Base-by-base conservation (phyloP, 2,888 invertebrate genomes). In the Orthosia gothica region DNA sequence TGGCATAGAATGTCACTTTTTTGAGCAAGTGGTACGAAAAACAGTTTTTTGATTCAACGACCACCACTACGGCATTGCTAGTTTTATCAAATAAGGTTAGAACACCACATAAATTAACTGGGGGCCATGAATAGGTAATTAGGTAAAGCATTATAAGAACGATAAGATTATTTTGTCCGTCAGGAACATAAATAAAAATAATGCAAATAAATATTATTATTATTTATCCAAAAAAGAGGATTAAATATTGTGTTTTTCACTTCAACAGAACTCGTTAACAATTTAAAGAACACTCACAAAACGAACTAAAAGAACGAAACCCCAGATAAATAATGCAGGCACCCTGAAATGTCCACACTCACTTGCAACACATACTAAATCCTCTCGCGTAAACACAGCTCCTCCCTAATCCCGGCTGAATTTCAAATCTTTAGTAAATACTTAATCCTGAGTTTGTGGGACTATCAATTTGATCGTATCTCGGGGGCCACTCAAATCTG, bases 211-310 rank as follows among this genome's bases (percentile, higher is more conserved):
- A 32, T 32, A 7, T 0, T 7, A 32, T 32, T 5, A 32, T 32
- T 32, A 7, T 32, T 32, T 32, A 7, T 55, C 15, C 55, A 15
- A 15, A 40, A 88, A 87, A 90, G 90, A 91, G 23, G 2, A 20
- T 90, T 86, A 84, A 88, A 75, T 40, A 32, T 32, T 32, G 70
- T 92, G 91, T 91, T 92, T 40, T 59, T n/a, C 92, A 91, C 93
- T 50, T 26, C 65, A 40, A 54, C 16, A 54, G 54, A 16, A 40
- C 54, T 65, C 0, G 49, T 47, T 23, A 47, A 62, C 26, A 18
- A 59, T 16, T 16, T 3, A 47, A 47, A 18, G 59, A 55, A 59
- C 3, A 11, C 20, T 20, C 23, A 26, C 12, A 13, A n/a, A 49
- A 4, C n/a, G 16, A 11, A 13, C 52, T 58, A 32, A 15, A 32